phyloP scores from a whole-genome alignment of 2,888 invertebrate genomes.

The Tipula unca region DNA sequence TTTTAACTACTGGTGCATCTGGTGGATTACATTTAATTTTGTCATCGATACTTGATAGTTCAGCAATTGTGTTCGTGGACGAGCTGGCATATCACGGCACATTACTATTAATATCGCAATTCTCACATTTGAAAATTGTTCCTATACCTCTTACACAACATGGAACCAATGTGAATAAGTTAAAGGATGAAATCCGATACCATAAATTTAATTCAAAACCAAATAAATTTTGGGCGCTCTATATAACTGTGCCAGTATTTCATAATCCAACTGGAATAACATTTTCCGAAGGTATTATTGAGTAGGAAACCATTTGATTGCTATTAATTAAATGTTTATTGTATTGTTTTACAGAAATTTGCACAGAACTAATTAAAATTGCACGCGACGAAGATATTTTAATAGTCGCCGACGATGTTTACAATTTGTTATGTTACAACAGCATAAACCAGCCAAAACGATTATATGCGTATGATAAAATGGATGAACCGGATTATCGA shows the following conservation, averaged over 20 bases:
- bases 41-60: constrained; percentile 45
- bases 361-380: constrained; percentile 40
- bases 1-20: constrained; percentile 52
- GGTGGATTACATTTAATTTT: constrained; percentile 50
- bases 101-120: constrained; percentile 46
- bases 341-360: constrained; percentile 33
- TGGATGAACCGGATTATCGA: constrained; percentile 36
- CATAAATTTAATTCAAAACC: constrained; percentile 32
- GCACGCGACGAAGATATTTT: constrained; percentile 42
- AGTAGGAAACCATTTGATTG: constrained; percentile 23
- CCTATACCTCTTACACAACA: constrained; percentile 39
- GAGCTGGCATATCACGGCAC: constrained; percentile 57
- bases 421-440: constrained; percentile 49
- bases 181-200: constrained; percentile 41
- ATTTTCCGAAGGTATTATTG: constrained; percentile 40
- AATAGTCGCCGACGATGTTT: constrained; percentile 54
- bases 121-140: constrained; percentile 46
- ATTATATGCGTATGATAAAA: constrained; percentile 46
- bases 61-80: constrained; percentile 52
- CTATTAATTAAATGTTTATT: not conserved
- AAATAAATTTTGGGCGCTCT: constrained; percentile 48
- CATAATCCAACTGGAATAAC: constrained; percentile 52
- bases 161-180: constrained; percentile 44
- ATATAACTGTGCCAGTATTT: constrained; percentile 50
- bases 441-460: constrained; percentile 43